Conservation (phyloP, 2,888 invertebrate species). For the Limenitis camilla region DNA sequence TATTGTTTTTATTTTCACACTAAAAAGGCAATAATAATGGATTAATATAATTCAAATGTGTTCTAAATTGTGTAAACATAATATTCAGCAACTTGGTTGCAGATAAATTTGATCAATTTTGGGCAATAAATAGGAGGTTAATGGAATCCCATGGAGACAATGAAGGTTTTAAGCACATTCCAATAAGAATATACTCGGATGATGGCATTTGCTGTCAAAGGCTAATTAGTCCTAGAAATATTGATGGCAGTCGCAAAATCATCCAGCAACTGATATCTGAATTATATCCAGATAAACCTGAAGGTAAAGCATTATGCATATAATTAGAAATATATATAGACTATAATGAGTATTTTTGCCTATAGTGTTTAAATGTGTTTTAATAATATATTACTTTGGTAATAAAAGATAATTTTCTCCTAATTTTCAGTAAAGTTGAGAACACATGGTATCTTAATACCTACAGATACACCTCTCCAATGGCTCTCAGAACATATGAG, state of each 20-base stretch:
- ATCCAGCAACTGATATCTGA: conserved; percentile 81
- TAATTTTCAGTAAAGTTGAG: conserved; percentile 80
- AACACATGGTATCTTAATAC: conserved; percentile 92
- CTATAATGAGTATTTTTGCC: too few species aligned
- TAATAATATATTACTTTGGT: too few species aligned
- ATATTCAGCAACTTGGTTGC: background rate
- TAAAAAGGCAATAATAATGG: too few species aligned
- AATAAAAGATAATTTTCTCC: background rate
- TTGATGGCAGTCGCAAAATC: conserved; percentile 82
- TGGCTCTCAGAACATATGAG: conserved; percentile 99
- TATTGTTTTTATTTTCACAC: too few species aligned
- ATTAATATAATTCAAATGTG: background rate
- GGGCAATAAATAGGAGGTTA: conserved; percentile 95
- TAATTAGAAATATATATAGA: background rate
- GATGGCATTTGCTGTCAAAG: conserved; percentile 83
- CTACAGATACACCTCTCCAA: conserved; percentile 91
- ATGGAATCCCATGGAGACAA: conserved; percentile 90
- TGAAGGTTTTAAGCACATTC: conserved; percentile 91
- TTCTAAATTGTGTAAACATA: background rate
- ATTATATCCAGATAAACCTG: conserved; percentile 76
- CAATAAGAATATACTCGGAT: conserved; percentile 86
- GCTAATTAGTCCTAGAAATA: conserved; percentile 83
- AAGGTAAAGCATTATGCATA: conserved; percentile 33
- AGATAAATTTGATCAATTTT: conserved; percentile 99
- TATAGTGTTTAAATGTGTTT: too few species aligned